Conservation (phyloP, 1,140 invertebrate species). For the Megalopta genalis region DNA sequence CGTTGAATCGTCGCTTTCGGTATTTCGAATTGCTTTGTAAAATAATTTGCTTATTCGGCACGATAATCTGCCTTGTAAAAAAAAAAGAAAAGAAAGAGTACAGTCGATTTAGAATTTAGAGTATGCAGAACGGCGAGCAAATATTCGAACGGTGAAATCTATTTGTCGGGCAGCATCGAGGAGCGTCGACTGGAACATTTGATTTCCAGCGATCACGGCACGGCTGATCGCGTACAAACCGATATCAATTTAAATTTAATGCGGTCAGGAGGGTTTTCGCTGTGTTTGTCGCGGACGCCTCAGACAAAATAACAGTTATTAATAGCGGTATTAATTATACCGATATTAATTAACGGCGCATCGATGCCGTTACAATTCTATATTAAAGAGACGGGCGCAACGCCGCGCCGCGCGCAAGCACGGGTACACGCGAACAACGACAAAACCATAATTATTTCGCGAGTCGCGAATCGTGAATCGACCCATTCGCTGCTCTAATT, state of each 20-base stretch:
- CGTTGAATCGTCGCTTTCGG: no score
- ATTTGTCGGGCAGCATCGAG: no score
- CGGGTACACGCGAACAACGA: background rate
- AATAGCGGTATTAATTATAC: conserved; percentile 31
- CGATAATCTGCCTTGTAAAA: no score
- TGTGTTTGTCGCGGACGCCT: conserved; percentile 25
- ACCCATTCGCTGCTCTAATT: background rate
- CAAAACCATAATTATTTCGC: no score
- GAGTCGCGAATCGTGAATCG: no score
- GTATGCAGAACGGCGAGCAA: background rate
- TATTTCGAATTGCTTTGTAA: no score
- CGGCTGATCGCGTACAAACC: background rate
- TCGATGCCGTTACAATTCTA: background rate
- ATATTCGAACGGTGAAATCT: no score
- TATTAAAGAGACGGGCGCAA: background rate
- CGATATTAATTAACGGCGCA: conserved; percentile 26
- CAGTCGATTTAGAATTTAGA: background rate
- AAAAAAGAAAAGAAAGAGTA: no score
- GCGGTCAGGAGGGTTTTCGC: conserved; percentile 4
- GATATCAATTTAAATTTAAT: conserved; percentile 31
- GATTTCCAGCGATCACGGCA: background rate
- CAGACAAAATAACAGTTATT: conserved; percentile 21
- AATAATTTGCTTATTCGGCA: no score
- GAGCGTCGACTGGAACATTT: background rate
- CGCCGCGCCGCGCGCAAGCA: no score